These are phyloP conservation scores for Puntigrus tetrazona DNA, from an alignment of 2,113 vertebrate genomes.

Conservation along the genomic window DNA sequence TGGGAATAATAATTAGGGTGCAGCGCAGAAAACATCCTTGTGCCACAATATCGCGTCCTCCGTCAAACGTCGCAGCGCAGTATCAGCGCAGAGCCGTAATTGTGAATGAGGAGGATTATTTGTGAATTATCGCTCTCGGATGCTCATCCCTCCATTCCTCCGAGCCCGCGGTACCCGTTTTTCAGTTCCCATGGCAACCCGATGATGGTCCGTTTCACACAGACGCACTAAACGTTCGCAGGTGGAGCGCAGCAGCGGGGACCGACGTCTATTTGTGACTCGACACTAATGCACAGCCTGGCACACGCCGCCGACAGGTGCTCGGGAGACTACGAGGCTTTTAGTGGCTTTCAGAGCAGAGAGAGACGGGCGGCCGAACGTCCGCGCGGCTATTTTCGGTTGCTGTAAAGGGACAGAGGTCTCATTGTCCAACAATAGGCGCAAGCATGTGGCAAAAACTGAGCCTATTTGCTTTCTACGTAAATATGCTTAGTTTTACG, in stretches of 20 bases:
- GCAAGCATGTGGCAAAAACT: neutral
- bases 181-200: constrained; percentile 48
- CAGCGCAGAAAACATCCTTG: constrained; percentile 4
- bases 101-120: neutral
- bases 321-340: neutral
- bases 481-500: neutral
- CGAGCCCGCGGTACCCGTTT: constrained; percentile 26
- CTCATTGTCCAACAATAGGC: neutral
- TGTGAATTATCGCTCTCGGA: neutral
- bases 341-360: constrained; percentile 9
- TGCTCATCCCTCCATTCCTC: neutral
- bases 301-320: neutral
- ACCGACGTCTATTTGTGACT: neutral
- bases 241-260: constrained; percentile 28
- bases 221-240: constrained; percentile 29
- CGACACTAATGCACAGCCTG: constrained; percentile 16
- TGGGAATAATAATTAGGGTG: constrained; percentile 4
- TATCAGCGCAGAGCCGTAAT: neutral
- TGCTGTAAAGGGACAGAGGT: neutral
- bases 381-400: neutral
- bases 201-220: constrained; percentile 14
- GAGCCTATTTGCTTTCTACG: neutral
- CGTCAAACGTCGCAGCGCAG: neutral
- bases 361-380: neutral
- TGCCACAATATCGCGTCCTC: neutral